A percentile compares a stretch with the other conserved stretches of the same genome.
phyloP scores from a whole-genome alignment of 2,113 vertebrate genomes.

The Xenopus tropicalis region UCB_Xtro_10.0 CM004445.2:77713501-77714000 shows the following conservation, averaged over 20 bases:
- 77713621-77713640: constrained; percentile 98
- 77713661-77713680: constrained; percentile 95
- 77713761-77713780: not conserved
- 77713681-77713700: constrained; percentile 91
- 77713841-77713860: not conserved
- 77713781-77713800: not conserved
- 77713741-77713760: constrained; percentile 85
- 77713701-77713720: constrained; percentile 90
- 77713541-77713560: constrained; percentile 71
- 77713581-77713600: constrained; percentile 91
- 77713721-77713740: constrained; percentile 97
- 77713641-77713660: constrained; percentile 87
- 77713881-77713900: not conserved
- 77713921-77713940: too few species aligned
- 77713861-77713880: not conserved
- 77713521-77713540: too few species aligned
- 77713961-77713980: too few species aligned
- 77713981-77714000: too few species aligned
- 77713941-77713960: too few species aligned
- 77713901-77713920: too few species aligned
- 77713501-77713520: too few species aligned
- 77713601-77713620: constrained; percentile 98
- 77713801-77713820: too few species aligned
- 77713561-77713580: constrained; percentile 86
- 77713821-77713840: not conserved